phyloP scores from a whole-genome alignment of 2,888 invertebrate genomes.

The Papilio elwesi region DNA sequence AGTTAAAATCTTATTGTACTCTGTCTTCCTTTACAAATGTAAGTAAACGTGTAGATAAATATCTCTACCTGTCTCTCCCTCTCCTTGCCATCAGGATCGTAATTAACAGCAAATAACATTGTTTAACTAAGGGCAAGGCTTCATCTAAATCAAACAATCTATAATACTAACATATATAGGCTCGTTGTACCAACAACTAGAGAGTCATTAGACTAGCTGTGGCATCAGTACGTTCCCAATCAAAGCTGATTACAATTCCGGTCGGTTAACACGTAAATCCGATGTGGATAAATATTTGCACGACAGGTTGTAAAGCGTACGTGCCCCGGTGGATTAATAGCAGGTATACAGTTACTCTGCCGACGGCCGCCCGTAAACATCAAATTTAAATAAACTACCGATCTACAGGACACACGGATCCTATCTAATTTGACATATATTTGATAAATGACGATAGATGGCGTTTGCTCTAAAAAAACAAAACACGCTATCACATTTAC shows the following conservation, averaged over 20 bases:
- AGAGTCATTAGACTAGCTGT: slow-evolving; percentile 49
- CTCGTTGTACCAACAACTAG: slow-evolving; percentile 40
- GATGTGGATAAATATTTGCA: slow-evolving; percentile 82
- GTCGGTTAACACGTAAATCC: slow-evolving; percentile 78
- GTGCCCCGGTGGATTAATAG: slow-evolving; percentile 71
- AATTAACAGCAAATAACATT: no score
- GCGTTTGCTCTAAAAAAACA: neutral
- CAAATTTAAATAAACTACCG: slow-evolving; percentile 47
- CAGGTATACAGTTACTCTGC: slow-evolving; percentile 71
- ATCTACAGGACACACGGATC: slow-evolving; percentile 35
- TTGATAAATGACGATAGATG: neutral
- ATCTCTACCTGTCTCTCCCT: neutral
- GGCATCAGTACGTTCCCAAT: slow-evolving; percentile 57
- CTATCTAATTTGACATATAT: slow-evolving; percentile 20
- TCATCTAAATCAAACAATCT: slow-evolving; percentile 23
- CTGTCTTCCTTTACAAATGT: neutral
- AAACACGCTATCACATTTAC: neutral
- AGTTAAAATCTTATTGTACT: no score
- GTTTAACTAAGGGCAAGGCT: neutral
- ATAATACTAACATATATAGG: slow-evolving; percentile 21
- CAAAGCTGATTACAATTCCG: slow-evolving; percentile 80
- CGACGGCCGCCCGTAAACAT: slow-evolving; percentile 49
- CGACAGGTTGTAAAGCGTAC: slow-evolving; percentile 79
- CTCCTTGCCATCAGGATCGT: neutral
- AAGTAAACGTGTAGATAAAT: neutral